Percentiles rank a stretch among this genome's conserved stretches.
Evolutionary conservation across 2,113 vertebrate genomes (phyloP).

Genomic region (Aegotheles bennettii): DNA sequence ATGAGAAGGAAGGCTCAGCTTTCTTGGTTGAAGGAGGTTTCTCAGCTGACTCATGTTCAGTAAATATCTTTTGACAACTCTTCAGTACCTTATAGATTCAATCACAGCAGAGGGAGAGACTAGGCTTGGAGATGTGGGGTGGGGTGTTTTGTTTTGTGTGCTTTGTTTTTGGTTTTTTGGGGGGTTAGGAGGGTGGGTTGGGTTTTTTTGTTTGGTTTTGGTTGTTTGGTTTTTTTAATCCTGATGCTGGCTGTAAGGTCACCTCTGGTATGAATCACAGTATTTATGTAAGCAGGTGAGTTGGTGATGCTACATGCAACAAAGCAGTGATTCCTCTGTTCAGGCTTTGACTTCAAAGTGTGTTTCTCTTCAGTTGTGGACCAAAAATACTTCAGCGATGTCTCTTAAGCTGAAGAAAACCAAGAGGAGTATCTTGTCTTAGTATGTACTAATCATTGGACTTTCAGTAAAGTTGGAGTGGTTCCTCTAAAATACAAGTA

Average conservation of each 20-base stretch:
- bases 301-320: not conserved
- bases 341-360: not conserved
- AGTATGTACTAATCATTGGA: not conserved
- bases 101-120: not conserved
- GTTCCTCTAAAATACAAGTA: not conserved
- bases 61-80: not conserved
- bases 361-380: not conserved
- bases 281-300: not conserved
- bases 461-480: not conserved
- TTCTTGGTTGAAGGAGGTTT: not conserved
- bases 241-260: not conserved
- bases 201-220: not conserved
- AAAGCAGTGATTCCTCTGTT: not conserved
- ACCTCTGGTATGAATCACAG: not conserved
- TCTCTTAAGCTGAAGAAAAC: not conserved
- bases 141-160: not conserved
- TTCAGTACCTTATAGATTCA: not conserved
- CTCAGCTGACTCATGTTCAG: not conserved
- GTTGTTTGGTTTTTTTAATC: not conserved
- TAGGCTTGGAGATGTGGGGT: not conserved
- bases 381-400: not conserved
- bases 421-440: not conserved
- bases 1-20: not conserved
- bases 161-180: not conserved
- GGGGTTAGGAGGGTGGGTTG: no score